These are phyloP conservation scores for Triops longicaudatus DNA, from an alignment of 1,140 invertebrate genomes.

Conservation along the genomic window DNA sequence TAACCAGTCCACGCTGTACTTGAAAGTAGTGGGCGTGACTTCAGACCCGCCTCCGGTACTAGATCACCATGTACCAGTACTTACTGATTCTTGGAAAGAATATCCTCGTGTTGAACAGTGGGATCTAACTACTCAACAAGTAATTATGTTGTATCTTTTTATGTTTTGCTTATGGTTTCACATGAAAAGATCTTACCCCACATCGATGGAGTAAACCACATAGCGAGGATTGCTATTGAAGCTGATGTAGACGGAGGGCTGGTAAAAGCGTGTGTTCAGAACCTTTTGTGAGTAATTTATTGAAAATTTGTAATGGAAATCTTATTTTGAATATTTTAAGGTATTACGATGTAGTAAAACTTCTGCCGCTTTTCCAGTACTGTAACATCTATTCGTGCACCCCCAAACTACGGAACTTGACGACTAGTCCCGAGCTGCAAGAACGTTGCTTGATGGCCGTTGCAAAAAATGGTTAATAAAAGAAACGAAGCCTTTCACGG, in stretches of 20 bases:
- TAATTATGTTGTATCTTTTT: constrained; percentile 30
- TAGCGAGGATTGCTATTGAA: constrained; percentile 58
- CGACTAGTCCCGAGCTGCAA: constrained; percentile 59
- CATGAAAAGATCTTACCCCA: constrained; percentile 60
- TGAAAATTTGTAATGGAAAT: not conserved
- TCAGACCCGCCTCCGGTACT: constrained; percentile 70
- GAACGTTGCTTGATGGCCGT: constrained; percentile 65
- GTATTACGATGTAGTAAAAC: constrained; percentile 63
- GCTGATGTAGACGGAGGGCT: constrained; percentile 88
- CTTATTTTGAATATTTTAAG: constrained; percentile 13
- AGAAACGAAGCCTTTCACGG: not conserved
- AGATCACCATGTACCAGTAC: constrained; percentile 85
- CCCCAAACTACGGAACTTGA: constrained; percentile 61
- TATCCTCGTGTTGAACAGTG: constrained; percentile 58
- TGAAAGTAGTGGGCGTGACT: constrained; percentile 66
- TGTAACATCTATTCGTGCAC: constrained; percentile 86
- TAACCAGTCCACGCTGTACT: constrained; percentile 66
- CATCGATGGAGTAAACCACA: constrained; percentile 87
- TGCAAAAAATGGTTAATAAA: constrained; percentile 47
- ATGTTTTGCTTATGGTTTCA: not conserved
- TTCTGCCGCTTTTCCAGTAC: constrained; percentile 88
- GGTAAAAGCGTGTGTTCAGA: constrained; percentile 89
- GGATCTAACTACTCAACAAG: constrained; percentile 84
- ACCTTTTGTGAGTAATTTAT: constrained; percentile 57
- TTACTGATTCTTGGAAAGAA: constrained; percentile 49